Evolutionary conservation across 2,797 vertebrate genomes (phyloP).

Genomic region (Labroides dimidiatus): DNA sequence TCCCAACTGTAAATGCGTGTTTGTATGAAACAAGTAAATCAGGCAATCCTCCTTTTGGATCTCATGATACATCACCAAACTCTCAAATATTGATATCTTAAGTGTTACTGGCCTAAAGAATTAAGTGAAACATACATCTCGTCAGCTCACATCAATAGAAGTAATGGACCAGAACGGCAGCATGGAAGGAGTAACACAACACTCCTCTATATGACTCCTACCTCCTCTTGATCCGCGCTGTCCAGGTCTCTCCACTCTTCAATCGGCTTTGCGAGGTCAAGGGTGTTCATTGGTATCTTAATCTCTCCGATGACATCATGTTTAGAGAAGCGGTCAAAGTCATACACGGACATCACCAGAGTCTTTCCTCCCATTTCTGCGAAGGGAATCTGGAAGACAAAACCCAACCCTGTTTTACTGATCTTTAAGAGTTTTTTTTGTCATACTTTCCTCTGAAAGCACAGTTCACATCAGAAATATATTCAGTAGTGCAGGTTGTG

Average conservation of each 20-base stretch:
- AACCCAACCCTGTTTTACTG: not conserved
- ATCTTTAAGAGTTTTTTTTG: not conserved
- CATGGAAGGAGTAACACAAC: not conserved
- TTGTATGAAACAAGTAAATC: not conserved
- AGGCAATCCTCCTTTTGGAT: not conserved
- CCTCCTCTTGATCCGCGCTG: slow-evolving; percentile 97
- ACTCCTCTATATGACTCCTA: slow-evolving; percentile 51
- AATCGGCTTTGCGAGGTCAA: slow-evolving; percentile 95
- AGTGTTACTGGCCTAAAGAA: not conserved
- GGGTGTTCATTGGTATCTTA: slow-evolving; percentile 95
- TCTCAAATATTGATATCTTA: not conserved
- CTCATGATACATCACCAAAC: not conserved
- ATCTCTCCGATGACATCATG: slow-evolving; percentile 97
- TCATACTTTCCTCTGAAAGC: not conserved
- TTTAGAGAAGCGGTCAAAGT: slow-evolving; percentile 99
- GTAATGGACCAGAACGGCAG: not conserved
- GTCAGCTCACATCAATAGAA: not conserved
- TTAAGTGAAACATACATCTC: not conserved
- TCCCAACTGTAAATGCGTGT: not conserved
- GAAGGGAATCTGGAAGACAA: slow-evolving; percentile 90
- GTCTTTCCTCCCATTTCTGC: slow-evolving; percentile 96
- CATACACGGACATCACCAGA: slow-evolving; percentile 95
- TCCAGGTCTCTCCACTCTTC: slow-evolving; percentile 97
- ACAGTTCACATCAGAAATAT: not conserved
- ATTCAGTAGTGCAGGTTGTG: slow-evolving; percentile 14